Evolutionary conservation across 2,113 vertebrate species (phyloP).

Genomic region (Lucifuga dentata): DNA sequence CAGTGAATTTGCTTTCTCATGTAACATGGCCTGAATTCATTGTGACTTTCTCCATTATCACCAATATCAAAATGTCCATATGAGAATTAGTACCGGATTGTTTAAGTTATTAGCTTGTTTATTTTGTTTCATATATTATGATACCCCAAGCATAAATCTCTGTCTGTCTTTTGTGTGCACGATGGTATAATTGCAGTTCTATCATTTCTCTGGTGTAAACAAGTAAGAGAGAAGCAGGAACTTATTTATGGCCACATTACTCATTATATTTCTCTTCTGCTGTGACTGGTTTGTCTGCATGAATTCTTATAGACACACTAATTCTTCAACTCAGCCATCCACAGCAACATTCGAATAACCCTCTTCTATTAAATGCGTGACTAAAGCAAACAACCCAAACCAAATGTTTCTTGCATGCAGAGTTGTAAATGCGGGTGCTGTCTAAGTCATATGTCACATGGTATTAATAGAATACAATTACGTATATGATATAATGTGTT

Average conservation of each 20-base stretch:
- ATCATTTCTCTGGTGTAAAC: constrained; percentile 54
- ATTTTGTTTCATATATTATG: constrained; percentile 68
- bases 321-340: constrained; percentile 35
- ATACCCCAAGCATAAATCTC: constrained; percentile 65
- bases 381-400: not conserved
- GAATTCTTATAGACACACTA: constrained; percentile 27
- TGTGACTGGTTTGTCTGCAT: constrained; percentile 39
- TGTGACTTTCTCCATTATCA: constrained; percentile 46
- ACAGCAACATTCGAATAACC: constrained; percentile 27
- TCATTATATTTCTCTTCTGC: constrained; percentile 55
- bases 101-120: constrained; percentile 68
- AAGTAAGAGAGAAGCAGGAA: constrained; percentile 47
- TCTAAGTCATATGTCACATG: not conserved
- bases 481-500: constrained; percentile 10
- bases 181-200: constrained; percentile 50
- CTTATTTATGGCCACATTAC: constrained; percentile 72
- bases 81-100: constrained; percentile 47
- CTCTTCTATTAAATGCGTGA: not conserved
- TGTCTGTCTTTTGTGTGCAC: constrained; percentile 58
- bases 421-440: not conserved
- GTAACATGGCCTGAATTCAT: constrained; percentile 28
- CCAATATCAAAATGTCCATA: constrained; percentile 20
- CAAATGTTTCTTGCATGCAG: not conserved
- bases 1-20: constrained; percentile 28
- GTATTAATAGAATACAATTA: no score